phyloP scores from a whole-genome alignment of 2,797 vertebrate genomes.

The Acanthiza pusilla region DNA sequence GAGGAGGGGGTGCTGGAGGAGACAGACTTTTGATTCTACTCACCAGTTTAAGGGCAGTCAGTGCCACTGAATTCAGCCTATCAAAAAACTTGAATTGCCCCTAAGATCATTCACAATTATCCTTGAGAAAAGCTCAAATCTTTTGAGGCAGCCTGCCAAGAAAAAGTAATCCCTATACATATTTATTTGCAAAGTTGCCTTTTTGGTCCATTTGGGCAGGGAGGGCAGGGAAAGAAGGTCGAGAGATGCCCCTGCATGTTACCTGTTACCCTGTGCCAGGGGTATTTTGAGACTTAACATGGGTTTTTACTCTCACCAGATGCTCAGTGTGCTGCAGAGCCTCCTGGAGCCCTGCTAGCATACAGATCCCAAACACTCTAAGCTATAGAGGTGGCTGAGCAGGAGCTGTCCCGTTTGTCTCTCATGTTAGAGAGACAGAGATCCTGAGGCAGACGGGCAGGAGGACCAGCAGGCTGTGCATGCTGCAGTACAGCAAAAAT shows the following conservation, averaged over 20 bases:
- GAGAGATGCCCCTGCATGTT: rapidly evolving
- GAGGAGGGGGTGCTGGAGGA: not conserved
- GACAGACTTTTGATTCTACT: not conserved
- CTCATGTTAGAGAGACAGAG: not conserved
- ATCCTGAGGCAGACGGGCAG: not conserved
- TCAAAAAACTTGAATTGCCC: not conserved
- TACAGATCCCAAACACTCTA: not conserved
- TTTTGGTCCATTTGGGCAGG: not conserved
- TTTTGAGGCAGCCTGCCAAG: not conserved
- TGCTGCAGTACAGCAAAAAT: not conserved
- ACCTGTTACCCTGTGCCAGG: not conserved
- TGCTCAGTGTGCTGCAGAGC: not conserved
- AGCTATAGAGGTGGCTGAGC: not conserved
- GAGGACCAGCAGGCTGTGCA: not conserved
- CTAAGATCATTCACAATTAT: rapidly evolving
- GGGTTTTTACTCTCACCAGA: not conserved
- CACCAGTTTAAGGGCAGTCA: not conserved
- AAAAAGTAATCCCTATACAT: not conserved
- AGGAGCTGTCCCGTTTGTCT: not conserved
- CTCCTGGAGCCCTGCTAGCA: not conserved
- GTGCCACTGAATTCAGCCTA: not conserved
- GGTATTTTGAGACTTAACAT: not conserved
- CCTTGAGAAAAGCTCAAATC: not conserved
- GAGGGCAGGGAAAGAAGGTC: not conserved
- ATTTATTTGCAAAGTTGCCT: not conserved